phyloP scores from a whole-genome alignment of 2,113 vertebrate genomes.

The Hemiscyllium ocellatum region DNA sequence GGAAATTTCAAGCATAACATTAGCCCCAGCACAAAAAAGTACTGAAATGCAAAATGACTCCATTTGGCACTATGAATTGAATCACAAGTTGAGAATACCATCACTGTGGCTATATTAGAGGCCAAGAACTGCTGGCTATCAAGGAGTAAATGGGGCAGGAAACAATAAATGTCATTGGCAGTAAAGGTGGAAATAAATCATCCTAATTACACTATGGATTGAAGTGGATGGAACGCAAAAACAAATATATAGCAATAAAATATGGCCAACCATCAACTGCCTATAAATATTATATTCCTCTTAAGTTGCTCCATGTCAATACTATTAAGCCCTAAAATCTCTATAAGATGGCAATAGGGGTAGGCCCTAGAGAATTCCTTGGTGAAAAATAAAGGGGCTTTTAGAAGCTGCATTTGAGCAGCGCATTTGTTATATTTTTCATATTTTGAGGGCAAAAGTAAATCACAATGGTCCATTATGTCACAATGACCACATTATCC shows the following conservation, averaged over 20 bases:
- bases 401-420: neutral
- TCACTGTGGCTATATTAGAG: neutral
- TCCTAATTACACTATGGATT: neutral
- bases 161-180: neutral
- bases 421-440: neutral
- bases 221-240: neutral
- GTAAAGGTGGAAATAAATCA: slow-evolving; percentile 5
- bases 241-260: neutral
- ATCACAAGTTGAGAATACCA: neutral
- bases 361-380: neutral
- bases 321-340: neutral
- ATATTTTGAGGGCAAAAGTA: neutral
- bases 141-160: neutral
- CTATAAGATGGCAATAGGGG: neutral
- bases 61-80: neutral
- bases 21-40: neutral
- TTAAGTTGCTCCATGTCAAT: neutral
- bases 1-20: neutral
- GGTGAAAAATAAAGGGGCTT: neutral
- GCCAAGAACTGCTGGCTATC: neutral
- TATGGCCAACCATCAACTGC: neutral
- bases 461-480: no score
- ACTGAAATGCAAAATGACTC: neutral
- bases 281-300: neutral
- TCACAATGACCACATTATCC: neutral